Percentiles rank a stretch among this genome's conserved stretches.
Conservation (phyloP, 2,113 vertebrate genomes). For the Mobula hypostoma region DNA sequence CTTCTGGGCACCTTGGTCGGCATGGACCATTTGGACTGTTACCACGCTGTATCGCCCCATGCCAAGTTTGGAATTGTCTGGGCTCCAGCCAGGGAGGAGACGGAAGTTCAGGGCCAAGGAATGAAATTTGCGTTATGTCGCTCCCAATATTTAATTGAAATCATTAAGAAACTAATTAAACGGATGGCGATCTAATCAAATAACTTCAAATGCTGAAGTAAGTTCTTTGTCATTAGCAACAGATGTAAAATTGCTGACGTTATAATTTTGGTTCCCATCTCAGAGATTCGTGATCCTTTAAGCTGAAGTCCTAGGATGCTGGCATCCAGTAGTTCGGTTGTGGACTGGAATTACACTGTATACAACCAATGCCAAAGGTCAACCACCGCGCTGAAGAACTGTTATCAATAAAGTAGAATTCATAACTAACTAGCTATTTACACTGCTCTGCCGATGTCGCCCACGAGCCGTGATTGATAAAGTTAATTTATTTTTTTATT, state of each 20-base stretch:
- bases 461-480: constrained; percentile 13
- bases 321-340: too few relatives aligned
- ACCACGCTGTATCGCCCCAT: too few relatives aligned
- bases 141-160: background rate
- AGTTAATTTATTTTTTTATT: constrained; percentile 20
- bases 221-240: too few relatives aligned
- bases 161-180: background rate
- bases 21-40: too few relatives aligned
- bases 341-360: background rate
- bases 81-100: background rate
- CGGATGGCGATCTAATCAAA: background rate
- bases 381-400: background rate
- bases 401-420: background rate
- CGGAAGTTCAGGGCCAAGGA: background rate
- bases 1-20: too few relatives aligned
- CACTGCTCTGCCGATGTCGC: background rate
- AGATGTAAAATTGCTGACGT: background rate
- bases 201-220: background rate
- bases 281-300: background rate
- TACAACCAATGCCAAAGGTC: background rate
- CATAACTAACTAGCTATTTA: background rate
- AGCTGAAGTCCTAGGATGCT: background rate
- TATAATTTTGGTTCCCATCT: background rate
- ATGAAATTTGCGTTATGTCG: background rate
- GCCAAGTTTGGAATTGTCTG: too few relatives aligned